A percentile compares a stretch with the other conserved stretches of the same genome.
Conservation (phyloP, 2,888 invertebrate species). For the Mechanitis messenoides region DNA sequence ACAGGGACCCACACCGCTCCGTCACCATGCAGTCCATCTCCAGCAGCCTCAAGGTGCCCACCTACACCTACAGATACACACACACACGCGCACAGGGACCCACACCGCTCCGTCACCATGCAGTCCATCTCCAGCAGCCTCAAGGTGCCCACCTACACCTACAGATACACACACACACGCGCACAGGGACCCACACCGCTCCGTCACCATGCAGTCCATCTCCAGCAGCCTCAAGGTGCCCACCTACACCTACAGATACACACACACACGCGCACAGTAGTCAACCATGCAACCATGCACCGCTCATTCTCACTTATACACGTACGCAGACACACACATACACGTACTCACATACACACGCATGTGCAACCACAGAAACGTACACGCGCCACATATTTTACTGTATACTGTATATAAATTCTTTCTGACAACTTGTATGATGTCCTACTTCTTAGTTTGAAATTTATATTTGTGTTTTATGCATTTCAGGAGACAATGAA, state of each 20-base stretch:
- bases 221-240: constrained; percentile 96
- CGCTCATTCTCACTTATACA: no score
- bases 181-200: constrained; percentile 89
- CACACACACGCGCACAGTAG: constrained; percentile 82
- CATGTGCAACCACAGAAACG: no score
- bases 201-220: constrained; percentile 99
- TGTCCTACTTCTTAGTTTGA: not conserved
- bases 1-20: constrained; percentile 90
- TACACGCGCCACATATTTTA: no score
- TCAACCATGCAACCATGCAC: no score
- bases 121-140: constrained; percentile 99
- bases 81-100: constrained; percentile 91
- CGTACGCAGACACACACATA: no score
- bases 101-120: constrained; percentile 96
- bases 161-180: no score
- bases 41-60: constrained; percentile 94
- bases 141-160: no score
- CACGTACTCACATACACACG: no score
- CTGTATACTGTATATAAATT: no score
- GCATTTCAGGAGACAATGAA: constrained; percentile 93
- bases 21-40: constrained; percentile 99
- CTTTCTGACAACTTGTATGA: no score
- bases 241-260: not conserved
- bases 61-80: no score
- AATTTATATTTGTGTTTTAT: not conserved